Percentiles rank a stretch among this genome's conserved stretches.
phyloP scores from a whole-genome alignment of 2,888 invertebrate genomes.

The Hyppa rectilinea region DNA sequence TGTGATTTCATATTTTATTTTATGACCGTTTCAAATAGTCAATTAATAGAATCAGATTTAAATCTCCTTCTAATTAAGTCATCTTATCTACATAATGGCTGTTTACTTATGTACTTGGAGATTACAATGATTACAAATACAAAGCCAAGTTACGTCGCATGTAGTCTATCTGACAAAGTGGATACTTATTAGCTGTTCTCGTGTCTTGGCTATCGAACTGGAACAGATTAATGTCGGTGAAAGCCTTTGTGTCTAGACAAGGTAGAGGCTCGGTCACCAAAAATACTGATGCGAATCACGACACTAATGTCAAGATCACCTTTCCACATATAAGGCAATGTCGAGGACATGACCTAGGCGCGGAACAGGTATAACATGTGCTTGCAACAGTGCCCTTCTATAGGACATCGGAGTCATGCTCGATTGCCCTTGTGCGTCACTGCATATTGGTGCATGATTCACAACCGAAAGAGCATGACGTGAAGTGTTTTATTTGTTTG shows the following conservation, averaged over 20 bases:
- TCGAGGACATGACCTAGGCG: conserved; percentile 33
- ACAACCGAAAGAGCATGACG: conserved; percentile 5
- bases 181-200: conserved; percentile 21
- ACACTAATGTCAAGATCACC: conserved; percentile 46
- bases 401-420: conserved; percentile 20
- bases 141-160: conserved; percentile 5
- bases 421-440: conserved; percentile 17
- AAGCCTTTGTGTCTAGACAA: conserved; percentile 34
- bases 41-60: not conserved
- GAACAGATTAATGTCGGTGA: conserved; percentile 20
- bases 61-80: conserved; percentile 7
- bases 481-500: not conserved
- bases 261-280: conserved; percentile 41
- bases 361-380: conserved; percentile 30
- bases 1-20: no score
- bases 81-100: not conserved
- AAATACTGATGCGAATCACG: conserved; percentile 50
- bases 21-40: no score
- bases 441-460: not conserved
- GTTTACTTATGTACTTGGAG: not conserved
- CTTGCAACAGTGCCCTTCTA: conserved; percentile 20
- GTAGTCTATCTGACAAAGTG: conserved; percentile 8
- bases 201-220: conserved; percentile 35
- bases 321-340: conserved; percentile 44
- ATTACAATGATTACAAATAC: conserved; percentile 15